phyloP scores from a whole-genome alignment of 2,113 vertebrate species.

The Crotalus horridus region DNA sequence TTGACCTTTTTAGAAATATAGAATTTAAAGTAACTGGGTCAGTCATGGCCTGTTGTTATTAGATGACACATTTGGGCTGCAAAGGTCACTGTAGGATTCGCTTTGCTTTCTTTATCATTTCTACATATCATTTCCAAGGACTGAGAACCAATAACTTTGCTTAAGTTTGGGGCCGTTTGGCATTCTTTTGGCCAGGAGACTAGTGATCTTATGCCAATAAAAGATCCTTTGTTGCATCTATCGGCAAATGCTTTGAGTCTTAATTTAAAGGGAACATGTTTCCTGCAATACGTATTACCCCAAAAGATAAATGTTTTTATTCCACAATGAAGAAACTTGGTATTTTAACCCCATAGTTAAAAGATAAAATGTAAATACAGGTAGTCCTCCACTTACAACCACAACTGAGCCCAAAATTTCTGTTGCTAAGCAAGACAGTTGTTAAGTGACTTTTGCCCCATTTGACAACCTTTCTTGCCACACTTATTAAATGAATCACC shows the following conservation, averaged over 20 bases:
- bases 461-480: too few species aligned
- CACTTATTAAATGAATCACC: too few species aligned
- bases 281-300: not conserved
- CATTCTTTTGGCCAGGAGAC: not conserved
- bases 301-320: not conserved
- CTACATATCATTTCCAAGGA: not conserved
- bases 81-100: not conserved
- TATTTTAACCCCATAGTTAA: constrained; percentile 6
- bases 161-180: not conserved
- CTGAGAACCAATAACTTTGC: not conserved
- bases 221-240: not conserved
- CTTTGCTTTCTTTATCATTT: not conserved
- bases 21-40: not conserved
- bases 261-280: not conserved
- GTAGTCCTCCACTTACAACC: not conserved
- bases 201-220: not conserved
- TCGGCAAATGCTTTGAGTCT: not conserved
- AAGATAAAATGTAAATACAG: constrained; percentile 17
- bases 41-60: not conserved
- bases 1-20: not conserved
- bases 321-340: not conserved
- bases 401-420: not conserved
- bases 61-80: not conserved
- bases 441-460: too few species aligned
- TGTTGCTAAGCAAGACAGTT: not conserved